A percentile compares a stretch with the other conserved stretches of the same genome.
phyloP scores from a whole-genome alignment of 1,140 invertebrate genomes.

The Papilio aristodemus region DNA sequence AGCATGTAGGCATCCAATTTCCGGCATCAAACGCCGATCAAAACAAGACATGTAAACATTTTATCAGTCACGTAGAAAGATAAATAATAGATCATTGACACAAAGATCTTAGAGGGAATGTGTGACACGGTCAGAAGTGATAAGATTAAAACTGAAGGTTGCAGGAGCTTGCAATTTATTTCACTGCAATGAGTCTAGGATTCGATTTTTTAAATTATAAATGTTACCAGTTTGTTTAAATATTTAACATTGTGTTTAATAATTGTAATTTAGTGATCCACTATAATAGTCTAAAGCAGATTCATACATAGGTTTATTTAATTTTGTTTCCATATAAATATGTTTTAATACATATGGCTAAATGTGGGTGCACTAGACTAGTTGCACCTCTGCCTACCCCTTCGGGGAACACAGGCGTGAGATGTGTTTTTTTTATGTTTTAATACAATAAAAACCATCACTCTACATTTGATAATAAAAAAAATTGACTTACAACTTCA shows the following conservation, averaged over 20 bases:
- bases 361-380: too few relatives aligned
- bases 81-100: constrained; percentile 45
- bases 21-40: neutral
- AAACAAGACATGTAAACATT: neutral
- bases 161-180: neutral
- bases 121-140: constrained; percentile 15
- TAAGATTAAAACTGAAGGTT: neutral
- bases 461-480: constrained; percentile 23
- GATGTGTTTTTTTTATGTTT: too few relatives aligned
- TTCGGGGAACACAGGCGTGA: too few relatives aligned
- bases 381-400: too few relatives aligned
- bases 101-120: neutral
- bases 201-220: neutral
- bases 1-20: neutral
- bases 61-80: constrained; percentile 52
- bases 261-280: too few relatives aligned
- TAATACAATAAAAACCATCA: neutral
- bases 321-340: too few relatives aligned
- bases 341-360: too few relatives aligned
- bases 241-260: too few relatives aligned
- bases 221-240: too few relatives aligned
- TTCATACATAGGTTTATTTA: too few relatives aligned
- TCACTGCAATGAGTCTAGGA: neutral
- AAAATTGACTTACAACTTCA: constrained; percentile 54
- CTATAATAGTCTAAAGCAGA: too few relatives aligned